Base-by-base conservation (phyloP, 2,888 invertebrate species). In the Sympetrum striolatum region DNA sequence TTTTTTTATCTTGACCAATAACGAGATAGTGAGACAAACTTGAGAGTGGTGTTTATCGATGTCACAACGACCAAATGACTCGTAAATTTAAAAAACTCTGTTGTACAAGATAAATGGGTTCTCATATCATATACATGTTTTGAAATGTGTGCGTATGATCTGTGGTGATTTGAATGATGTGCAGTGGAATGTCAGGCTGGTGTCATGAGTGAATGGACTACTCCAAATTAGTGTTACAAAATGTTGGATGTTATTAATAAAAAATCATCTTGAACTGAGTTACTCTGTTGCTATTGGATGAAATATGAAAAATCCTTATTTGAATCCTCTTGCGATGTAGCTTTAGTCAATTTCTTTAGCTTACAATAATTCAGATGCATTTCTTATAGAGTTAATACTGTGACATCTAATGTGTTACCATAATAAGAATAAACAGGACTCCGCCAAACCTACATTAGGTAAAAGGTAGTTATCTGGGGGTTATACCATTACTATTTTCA, bases 1-100 rank as follows among this genome's bases (percentile, higher is more conserved):
- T 86, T 86, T 86, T 86, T 86, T 86, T 86, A 86, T 86, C 86
- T 86, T 86, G 86, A 86, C 86, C 86, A 86, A 86, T 86, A 86
- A 86, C 39, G 60, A 86, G 86, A 86, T 86, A 86, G 86, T 86
- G 86, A 86, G 86, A 86, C 60, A 53, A 86, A 86, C 58, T 58
- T 86, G 60, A 60, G 86, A 86, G 86, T 86, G 86, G 86, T 86
- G 86, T 58, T 86, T 86, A 86, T 60, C 37, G 60, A 86, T 86
- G 86, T 86, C 86, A 86, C 86, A 86, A 60, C 60, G 86, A 86
- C 86, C 86, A 86, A 86, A 60, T 37, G 60, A 86, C 60, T 86
- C 60, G 12, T 73, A 60, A 86, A 86, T 86, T 86, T 18, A 53
- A 53, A 37, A 58, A 58, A 86, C 86, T 86, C 86, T 86, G 86